These are phyloP conservation scores for Actinostola sp. DNA, from an alignment of 92 coral and sea anemone genomes.

Conservation along the genomic window DNA sequence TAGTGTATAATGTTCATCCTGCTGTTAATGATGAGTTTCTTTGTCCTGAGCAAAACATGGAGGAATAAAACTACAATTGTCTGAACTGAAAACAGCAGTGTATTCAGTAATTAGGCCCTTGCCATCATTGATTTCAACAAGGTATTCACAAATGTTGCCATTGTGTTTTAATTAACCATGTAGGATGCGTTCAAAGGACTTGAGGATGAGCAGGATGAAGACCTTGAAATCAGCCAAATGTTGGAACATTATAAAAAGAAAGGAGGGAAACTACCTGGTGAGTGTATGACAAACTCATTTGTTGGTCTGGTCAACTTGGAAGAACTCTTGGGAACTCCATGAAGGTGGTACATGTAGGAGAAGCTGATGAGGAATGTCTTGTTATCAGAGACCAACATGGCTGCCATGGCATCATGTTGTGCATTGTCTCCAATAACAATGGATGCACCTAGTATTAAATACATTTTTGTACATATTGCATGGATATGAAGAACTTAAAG, in stretches of 20 bases:
- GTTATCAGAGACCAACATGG: no score
- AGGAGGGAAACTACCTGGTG: conserved; percentile 81
- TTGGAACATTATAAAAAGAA: conserved; percentile 81
- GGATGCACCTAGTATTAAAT: no score
- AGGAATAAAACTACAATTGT: conserved; percentile 15
- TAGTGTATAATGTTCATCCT: not conserved
- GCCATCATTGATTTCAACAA: not conserved
- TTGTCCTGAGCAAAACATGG: not conserved
- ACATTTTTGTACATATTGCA: no score
- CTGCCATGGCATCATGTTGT: no score
- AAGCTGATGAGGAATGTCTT: no score
- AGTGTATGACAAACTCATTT: no score
- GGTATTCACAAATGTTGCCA: not conserved
- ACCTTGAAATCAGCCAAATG: conserved; percentile 88
- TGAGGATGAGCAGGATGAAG: conserved; percentile 90
- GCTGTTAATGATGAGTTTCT: conserved; percentile 20
- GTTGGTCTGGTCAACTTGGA: no score
- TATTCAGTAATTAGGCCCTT: not conserved
- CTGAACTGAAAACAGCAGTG: conserved; percentile 18
- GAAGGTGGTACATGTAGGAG: no score
- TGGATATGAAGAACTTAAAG: no score
- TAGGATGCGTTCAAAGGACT: conserved; percentile 92
- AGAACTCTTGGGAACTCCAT: no score
- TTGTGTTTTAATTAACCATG: not conserved
- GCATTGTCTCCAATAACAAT: no score